Evolutionary conservation across 53 echinoderm and acorn worm genomes (phyloP), one percentile per base, ranked within the genome.

Genomic region (Patiria pectinifera): DNA sequence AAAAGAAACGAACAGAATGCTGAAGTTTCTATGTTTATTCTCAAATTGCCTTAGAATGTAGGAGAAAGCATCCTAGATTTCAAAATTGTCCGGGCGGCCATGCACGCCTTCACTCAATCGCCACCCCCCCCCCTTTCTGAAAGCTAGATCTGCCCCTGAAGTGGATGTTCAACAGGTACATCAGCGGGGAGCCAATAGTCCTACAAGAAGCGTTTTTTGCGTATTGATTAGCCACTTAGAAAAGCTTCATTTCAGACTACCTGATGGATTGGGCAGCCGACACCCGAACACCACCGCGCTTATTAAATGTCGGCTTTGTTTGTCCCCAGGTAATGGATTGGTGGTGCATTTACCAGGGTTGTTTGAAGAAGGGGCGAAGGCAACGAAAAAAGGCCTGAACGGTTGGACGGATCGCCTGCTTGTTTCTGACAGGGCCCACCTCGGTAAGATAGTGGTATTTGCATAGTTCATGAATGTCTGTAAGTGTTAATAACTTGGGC

Each of bases 341-440:
- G 98, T 98, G 4, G 91, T 98, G 2, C 98, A 98, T 87, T 71
- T 98, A 85, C 98, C 98, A 14, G 98, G 98, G 69, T 83, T 98
- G 53, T 98, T 98, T 96, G 98, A 98, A 44, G 98, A 98, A 59
- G 96, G 94, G n/a, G 95, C 86, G 62, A 95, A 95, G 83, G 96
- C 95, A 5, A 83, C 86, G 18, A 70, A 15, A 7, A 97, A 97
- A 86, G 97, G 97, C 21, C 76, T 98, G 43, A 87, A 93, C 21
- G 96, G 86, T 46, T 98, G 98, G 98, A 93, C 84, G 61, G 88
- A 93, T 10, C 89, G 98, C 19, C 91, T 98, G 71, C 91, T 95
- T 1, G 96, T 98, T 62, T 98, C 98, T n/a, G 96, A 98, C 86
- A 91, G 98, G 76, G 98, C 98, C 66, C 98, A 98, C 91, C 92